Percentiles rank a stretch among this genome's conserved stretches.
Conservation (phyloP, 2,113 vertebrate species). For the Rutilus rutilus region DNA sequence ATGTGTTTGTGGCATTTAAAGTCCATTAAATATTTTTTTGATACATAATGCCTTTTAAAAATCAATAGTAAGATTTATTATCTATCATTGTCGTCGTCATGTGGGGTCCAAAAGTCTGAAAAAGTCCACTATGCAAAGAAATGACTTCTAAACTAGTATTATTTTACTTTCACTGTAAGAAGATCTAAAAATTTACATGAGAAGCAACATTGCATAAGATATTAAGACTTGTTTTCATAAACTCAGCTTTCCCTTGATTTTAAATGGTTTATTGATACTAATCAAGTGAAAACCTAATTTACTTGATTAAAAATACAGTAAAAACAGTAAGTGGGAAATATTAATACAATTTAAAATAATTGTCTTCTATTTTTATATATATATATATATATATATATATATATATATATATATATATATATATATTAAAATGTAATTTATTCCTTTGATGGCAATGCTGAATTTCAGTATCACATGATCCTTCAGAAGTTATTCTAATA, state of each 20-base stretch:
- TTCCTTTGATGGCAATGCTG: no score
- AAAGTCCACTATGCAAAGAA: background rate
- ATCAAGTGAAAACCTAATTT: background rate
- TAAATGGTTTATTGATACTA: background rate
- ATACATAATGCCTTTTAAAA: background rate
- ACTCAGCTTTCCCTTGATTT: background rate
- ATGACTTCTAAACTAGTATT: background rate
- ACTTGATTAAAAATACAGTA: background rate
- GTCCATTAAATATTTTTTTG: background rate
- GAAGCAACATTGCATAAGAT: background rate
- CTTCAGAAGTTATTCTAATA: background rate
- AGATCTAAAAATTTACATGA: background rate
- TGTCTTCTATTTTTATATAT: no score
- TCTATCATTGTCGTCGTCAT: background rate
- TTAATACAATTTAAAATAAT: no score
- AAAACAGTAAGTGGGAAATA: background rate
- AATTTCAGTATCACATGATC: no score
- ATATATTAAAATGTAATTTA: no score
- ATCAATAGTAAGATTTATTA: no score
- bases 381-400: no score
- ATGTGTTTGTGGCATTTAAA: background rate
- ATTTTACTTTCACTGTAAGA: background rate
- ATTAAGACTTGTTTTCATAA: conserved; percentile 1
- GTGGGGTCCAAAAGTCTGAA: background rate
- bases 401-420: no score